A percentile compares a stretch with the other conserved stretches of the same genome.
phyloP scores from a whole-genome alignment of 92 coral and sea anemone species.

The Muricea muricata region DNA sequence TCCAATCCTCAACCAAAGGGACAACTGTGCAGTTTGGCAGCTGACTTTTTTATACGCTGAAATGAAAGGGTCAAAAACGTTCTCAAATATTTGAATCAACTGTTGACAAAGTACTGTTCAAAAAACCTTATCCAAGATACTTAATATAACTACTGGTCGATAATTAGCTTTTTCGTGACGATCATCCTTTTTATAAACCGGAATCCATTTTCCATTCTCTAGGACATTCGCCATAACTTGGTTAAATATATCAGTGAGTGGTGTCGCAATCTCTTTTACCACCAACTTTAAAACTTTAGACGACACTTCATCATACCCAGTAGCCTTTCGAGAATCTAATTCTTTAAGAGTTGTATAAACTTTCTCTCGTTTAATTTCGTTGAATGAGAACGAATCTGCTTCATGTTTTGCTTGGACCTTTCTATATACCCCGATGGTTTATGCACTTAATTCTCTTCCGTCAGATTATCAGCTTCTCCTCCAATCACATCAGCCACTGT shows the following conservation, averaged over 20 bases:
- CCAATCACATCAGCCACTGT: neutral
- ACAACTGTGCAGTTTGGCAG: slow-evolving; percentile 57
- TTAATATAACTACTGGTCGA: slow-evolving; percentile 43
- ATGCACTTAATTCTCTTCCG: neutral
- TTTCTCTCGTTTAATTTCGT: neutral
- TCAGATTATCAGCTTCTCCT: neutral
- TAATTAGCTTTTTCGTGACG: slow-evolving; percentile 42
- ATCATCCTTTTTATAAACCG: slow-evolving; percentile 18
- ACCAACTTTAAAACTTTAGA: slow-evolving; percentile 16
- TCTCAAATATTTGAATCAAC: slow-evolving; percentile 35
- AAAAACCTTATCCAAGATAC: slow-evolving; percentile 35
- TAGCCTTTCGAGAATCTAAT: neutral
- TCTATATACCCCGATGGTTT: neutral
- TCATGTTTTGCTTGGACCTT: neutral
- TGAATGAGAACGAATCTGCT: neutral
- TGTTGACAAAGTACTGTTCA: slow-evolving; percentile 40
- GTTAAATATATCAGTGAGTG: slow-evolving; percentile 22
- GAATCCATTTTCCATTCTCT: slow-evolving; percentile 39
- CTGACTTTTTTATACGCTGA: slow-evolving; percentile 55
- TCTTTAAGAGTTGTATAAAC: neutral
- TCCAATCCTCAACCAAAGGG: slow-evolving; percentile 63
- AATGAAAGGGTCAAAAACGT: slow-evolving; percentile 52
- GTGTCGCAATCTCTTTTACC: slow-evolving; percentile 24
- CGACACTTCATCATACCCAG: slow-evolving; percentile 22
- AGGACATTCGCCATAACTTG: slow-evolving; percentile 16